Conservation (phyloP, 2,888 invertebrate species). For the Sclerodermus sp. region DNA sequence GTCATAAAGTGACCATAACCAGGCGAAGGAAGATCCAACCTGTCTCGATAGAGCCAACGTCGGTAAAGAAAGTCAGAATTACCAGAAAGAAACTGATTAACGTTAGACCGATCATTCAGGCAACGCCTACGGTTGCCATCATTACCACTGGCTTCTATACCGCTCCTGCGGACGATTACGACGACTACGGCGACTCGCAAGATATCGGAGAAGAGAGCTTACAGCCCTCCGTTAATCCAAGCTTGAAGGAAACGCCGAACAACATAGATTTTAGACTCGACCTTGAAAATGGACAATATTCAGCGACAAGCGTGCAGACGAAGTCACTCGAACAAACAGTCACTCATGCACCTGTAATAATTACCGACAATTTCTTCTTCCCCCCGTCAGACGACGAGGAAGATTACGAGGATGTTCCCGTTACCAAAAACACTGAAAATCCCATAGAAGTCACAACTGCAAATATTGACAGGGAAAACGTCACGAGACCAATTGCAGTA, state of each 20-base stretch:
- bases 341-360: constrained; percentile 41
- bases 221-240: constrained; percentile 32
- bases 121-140: constrained; percentile 48
- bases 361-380: constrained; percentile 53
- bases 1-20: constrained; percentile 51
- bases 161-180: constrained; percentile 34
- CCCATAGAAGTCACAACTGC: constrained; percentile 1
- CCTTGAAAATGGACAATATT: neutral
- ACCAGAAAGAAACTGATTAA: constrained; percentile 50
- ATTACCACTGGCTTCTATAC: constrained; percentile 54
- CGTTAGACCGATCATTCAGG: constrained; percentile 43
- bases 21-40: constrained; percentile 47
- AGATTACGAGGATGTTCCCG: constrained; percentile 20
- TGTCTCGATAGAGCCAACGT: constrained; percentile 11
- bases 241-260: constrained; percentile 39
- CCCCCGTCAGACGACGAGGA: constrained; percentile 32
- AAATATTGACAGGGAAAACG: neutral
- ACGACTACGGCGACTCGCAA: constrained; percentile 20
- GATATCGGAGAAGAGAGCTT: constrained; percentile 9
- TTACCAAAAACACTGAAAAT: constrained; percentile 1
- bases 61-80: constrained; percentile 21
- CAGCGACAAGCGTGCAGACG: neutral
- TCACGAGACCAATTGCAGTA: too few species aligned
- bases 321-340: neutral
- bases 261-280: constrained; percentile 29